Base-by-base conservation (phyloP, 2,113 vertebrate species). In the Fregata magnificens region DNA sequence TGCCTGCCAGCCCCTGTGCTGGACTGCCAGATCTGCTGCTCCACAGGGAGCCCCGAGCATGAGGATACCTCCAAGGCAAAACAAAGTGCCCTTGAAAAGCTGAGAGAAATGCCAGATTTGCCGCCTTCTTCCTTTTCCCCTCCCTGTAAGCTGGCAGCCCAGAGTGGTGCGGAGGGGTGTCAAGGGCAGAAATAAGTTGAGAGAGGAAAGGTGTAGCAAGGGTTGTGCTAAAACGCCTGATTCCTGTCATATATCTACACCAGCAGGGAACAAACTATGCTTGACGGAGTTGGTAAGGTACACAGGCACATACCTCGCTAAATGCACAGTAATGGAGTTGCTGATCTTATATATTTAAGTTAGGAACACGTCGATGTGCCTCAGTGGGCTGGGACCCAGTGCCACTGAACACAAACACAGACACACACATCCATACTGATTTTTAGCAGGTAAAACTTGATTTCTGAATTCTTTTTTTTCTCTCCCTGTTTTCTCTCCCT, bases 41-140 rank as follows among this genome's bases (percentile, higher is more conserved):
- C 77, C 24, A 19, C 13, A 2, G 73, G 62, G 17, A 79, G 61
- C 55, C 36, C 0, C 0, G 16, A 38, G 13, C 0, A 0, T 8
- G 8, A 76, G 31, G 40, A 34, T 19, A 49, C 11, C 38, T 42
- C 47, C 82, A 58, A 77, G 47, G 32, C 13, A 82, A 56, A 88
- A 44, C 45, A 78, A 62, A 38, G 21, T 16, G 38, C 28, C n/a
- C 36, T 82, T 87, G 36, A 85, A 93, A 93, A 93, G 38, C 36
- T 21, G 13, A 74, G 52, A 74, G 71, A 69, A 78, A 86, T 36
- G 45, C 21, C 66, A 66, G 62, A 22, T 65, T 72, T 88, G 14
- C 52, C 22, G 15, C 34, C 15, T 83, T 58, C 71, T 55, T 63
- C 49, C 31, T 86, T 83, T 74, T 59, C 31, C 10, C 10, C 22